These are phyloP conservation scores for Myxocyprinus asiaticus DNA, from an alignment of 2,113 vertebrate species.

Conservation along the genomic window DNA sequence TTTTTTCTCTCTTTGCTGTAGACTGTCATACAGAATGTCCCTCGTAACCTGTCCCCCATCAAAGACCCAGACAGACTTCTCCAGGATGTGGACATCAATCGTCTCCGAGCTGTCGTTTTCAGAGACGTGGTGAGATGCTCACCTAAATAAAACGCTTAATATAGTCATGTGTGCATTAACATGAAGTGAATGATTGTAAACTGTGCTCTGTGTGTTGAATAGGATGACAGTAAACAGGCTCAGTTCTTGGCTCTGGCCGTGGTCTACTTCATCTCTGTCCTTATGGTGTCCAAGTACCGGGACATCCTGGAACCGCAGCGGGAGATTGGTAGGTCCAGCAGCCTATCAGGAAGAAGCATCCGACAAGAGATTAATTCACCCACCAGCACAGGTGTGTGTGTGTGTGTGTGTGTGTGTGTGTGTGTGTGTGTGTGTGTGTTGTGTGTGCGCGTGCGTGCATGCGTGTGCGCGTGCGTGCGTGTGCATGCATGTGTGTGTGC, in stretches of 20 bases:
- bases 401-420: neutral
- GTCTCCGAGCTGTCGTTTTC: conserved; percentile 95
- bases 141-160: neutral
- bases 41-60: conserved; percentile 83
- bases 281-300: conserved; percentile 99
- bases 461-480: no score
- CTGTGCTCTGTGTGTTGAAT: conserved; percentile 40
- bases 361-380: conserved; percentile 98
- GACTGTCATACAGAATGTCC: conserved; percentile 81
- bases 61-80: conserved; percentile 97
- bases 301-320: conserved; percentile 97
- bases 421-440: neutral
- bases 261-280: conserved; percentile 98
- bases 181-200: neutral
- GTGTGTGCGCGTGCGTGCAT: neutral
- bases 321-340: conserved; percentile 90
- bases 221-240: conserved; percentile 99
- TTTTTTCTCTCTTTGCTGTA: conserved; percentile 62
- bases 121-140: conserved; percentile 90
- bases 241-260: conserved; percentile 97
- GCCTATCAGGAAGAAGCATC: conserved; percentile 91
- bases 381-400: conserved; percentile 90
- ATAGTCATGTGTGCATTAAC: conserved; percentile 1
- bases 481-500: conserved; percentile 59
- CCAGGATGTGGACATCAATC: conserved; percentile 98